Evolutionary conservation across 2,113 vertebrate genomes (phyloP).

Genomic region (Erpornis zantholeuca): DNA sequence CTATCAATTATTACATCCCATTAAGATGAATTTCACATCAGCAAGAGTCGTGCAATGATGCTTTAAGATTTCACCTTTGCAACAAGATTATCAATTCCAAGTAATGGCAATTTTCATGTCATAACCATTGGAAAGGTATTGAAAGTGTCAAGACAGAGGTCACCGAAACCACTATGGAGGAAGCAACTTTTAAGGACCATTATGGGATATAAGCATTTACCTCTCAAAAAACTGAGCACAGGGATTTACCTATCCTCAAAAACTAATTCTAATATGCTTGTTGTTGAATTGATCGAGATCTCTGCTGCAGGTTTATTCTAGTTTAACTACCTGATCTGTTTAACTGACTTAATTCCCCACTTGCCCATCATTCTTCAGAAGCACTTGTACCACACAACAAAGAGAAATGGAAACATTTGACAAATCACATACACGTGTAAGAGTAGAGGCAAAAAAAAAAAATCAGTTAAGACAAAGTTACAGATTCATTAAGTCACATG

Average conservation of each 20-base stretch:
- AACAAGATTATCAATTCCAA: not conserved
- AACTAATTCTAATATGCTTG: not conserved
- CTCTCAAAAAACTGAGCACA: not conserved
- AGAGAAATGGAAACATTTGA: not conserved
- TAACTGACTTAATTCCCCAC: not conserved
- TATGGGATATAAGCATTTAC: not conserved
- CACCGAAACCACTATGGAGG: not conserved
- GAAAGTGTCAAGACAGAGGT: not conserved
- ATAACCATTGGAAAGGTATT: not conserved
- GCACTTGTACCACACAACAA: not conserved
- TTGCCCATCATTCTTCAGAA: not conserved
- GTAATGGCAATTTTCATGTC: not conserved
- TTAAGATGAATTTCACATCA: not conserved
- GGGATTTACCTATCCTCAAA: not conserved
- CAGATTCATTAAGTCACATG: not conserved
- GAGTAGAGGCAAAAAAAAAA: not conserved
- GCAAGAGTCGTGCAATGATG: not conserved
- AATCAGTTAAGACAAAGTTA: not conserved
- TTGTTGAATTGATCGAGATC: not conserved
- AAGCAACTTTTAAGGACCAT: not conserved
- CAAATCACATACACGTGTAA: not conserved
- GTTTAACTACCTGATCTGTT: not conserved
- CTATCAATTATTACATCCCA: not conserved
- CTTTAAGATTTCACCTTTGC: not conserved
- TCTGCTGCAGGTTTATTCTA: not conserved